These are phyloP conservation scores for Heliconius ismenius DNA, from an alignment of 2,888 invertebrate species.

Conservation along the genomic window DNA sequence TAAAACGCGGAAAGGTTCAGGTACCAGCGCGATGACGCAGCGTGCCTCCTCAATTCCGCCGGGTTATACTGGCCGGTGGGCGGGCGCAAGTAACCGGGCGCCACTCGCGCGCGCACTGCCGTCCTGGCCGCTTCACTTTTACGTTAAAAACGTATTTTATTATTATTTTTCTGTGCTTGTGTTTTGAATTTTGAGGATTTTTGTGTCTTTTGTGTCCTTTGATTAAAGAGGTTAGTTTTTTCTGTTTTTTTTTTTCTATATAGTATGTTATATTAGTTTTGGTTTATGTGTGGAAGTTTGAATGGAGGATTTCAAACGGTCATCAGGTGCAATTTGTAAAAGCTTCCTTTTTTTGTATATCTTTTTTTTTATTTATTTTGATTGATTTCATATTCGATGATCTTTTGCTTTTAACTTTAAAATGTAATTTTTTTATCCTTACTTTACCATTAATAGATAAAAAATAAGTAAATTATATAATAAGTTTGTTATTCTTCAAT, in stretches of 20 bases:
- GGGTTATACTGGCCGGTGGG: slow-evolving; percentile 62
- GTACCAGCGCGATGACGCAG: slow-evolving; percentile 39
- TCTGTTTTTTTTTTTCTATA: slow-evolving; percentile 42
- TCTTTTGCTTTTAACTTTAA: neutral
- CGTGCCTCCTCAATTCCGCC: slow-evolving; percentile 60
- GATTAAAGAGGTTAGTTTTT: slow-evolving; percentile 58
- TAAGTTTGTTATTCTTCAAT: neutral
- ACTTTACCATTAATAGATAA: neutral
- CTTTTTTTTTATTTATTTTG: too few species aligned
- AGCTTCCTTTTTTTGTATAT: slow-evolving; percentile 11
- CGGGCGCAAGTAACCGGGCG: slow-evolving; percentile 70
- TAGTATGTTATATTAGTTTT: neutral
- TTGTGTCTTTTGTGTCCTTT: slow-evolving; percentile 65
- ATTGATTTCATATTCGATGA: neutral
- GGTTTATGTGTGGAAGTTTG: slow-evolving; percentile 18
- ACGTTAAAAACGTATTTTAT: slow-evolving; percentile 56
- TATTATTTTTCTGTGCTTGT: slow-evolving; percentile 64
- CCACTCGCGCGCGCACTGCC: slow-evolving; percentile 79
- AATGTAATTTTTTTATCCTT: neutral
- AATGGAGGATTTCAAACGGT: slow-evolving; percentile 35
- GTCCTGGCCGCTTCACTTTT: slow-evolving; percentile 69
- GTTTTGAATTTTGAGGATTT: slow-evolving; percentile 69
- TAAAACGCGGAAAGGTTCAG: slow-evolving; percentile 31
- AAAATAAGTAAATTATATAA: neutral
- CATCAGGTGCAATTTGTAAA: slow-evolving; percentile 28